Conservation (phyloP, 2,113 vertebrate species). For the Phoenicopterus ruber region DNA sequence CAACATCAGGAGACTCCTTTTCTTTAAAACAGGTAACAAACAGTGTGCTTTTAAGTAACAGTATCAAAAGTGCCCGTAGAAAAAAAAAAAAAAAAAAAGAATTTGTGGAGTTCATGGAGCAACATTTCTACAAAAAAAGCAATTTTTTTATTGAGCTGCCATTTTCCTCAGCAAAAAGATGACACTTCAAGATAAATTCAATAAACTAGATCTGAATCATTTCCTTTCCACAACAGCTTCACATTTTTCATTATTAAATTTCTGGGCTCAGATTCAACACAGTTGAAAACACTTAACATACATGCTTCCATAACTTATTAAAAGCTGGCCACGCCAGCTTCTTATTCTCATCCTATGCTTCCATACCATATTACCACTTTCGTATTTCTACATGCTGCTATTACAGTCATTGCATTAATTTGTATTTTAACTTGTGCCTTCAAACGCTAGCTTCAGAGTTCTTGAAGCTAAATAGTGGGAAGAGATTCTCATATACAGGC, state of each 20-base stretch:
- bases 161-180: neutral
- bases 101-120: neutral
- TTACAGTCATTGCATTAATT: neutral
- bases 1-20: neutral
- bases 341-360: neutral
- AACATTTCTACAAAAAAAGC: neutral
- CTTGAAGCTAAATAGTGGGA: neutral
- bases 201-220: neutral
- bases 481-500: neutral
- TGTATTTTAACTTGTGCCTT: neutral
- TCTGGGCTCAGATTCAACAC: constrained; percentile 17
- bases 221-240: neutral
- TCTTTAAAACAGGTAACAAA: neutral
- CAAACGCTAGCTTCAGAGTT: neutral
- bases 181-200: neutral
- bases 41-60: neutral
- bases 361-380: neutral
- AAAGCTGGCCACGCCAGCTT: neutral
- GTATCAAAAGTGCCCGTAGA: neutral
- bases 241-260: constrained; percentile 3
- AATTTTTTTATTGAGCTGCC: neutral
- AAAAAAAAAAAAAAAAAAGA: neutral
- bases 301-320: neutral
- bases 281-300: neutral
- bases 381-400: neutral